Base-by-base conservation (phyloP, 2,888 invertebrate genomes). In the Ametastegia equiseti region DNA sequence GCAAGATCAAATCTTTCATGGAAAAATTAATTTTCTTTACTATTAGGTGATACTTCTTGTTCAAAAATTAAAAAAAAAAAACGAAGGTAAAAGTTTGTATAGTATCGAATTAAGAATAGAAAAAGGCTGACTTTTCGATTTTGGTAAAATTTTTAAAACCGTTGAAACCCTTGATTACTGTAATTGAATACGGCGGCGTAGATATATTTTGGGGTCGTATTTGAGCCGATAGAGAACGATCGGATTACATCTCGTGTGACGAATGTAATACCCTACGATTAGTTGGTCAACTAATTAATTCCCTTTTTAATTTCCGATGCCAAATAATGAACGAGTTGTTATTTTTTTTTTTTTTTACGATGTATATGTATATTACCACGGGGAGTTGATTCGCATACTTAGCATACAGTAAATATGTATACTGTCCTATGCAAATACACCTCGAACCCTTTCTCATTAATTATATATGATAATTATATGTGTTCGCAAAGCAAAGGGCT, bases 121-220 rank as follows among this genome's bases (percentile, higher is more conserved):
- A 42, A 42, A 42, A 42, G 9, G 42, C 42, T 6, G n/a, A n/a
- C 60, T 60, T 13, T 13, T 13, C 19, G 60, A 60, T 60, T 30
- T 30, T 23, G 60, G 13, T 60, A n/a, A n/a, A n/a, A 60, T 60
- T 60, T 60, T 60, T 60, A 60, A 42, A 42, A 60, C 60, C 30
- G 5, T 30, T 27, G 4, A 27, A 60, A 60, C 27, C 27, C 23
- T 60, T 30, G 60, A 60, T 60, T 60, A 60, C 9, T 9, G 19
- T 54, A 23, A 54, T 60, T 60, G 27, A 60, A 30, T 60, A 60
- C 23, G 60, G 11, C 30, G 15, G 13, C 3, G 30, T n/a, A n/a
- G n/a, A n/a, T n/a, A n/a, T n/a, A 60, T 60, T 60, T 60, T 30
- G 27, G 23, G 9, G 60, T 60, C 60, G 13, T 60, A 60, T 60